Percentiles rank a stretch among this genome's conserved stretches.
Evolutionary conservation across 92 coral and sea anemone species (phyloP).

Genomic region (Heteractis magnifica): DNA sequence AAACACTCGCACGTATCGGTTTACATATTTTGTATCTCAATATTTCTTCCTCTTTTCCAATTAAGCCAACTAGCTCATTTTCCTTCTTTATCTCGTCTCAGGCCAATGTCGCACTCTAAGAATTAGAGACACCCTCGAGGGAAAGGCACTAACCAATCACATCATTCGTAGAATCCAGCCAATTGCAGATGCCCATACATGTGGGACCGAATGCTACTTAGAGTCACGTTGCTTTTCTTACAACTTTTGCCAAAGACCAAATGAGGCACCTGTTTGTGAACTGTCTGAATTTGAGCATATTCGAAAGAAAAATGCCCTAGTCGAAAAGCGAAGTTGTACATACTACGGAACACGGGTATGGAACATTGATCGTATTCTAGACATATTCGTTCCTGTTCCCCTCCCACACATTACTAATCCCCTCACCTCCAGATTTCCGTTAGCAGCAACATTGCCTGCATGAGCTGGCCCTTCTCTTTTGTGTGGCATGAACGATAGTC

Average conservation of each 20-base stretch:
- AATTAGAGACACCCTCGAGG: background rate
- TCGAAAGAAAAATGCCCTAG: background rate
- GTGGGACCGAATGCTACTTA: slow-evolving; percentile 10
- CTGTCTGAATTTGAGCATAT: slow-evolving; percentile 14
- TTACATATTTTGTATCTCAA: background rate
- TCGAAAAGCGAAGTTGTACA: background rate
- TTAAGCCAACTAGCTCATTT: background rate
- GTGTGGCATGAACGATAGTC: no score
- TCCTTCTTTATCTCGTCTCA: background rate
- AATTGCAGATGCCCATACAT: slow-evolving; percentile 16
- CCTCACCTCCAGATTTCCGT: no score
- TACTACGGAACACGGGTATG: slow-evolving; percentile 20
- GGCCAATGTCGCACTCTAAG: slow-evolving; percentile 10
- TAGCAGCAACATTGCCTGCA: no score
- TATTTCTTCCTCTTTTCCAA: background rate
- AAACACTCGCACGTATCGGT: no score
- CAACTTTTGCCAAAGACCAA: slow-evolving; percentile 9
- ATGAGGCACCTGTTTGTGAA: slow-evolving; percentile 3
- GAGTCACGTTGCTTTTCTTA: background rate
- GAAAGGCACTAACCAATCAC: slow-evolving; percentile 28
- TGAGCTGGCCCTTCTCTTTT: no score
- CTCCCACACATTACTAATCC: no score
- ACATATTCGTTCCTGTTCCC: no score
- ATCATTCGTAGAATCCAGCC: slow-evolving; percentile 24
- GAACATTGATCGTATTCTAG: no score